Percentiles rank a stretch among this genome's conserved stretches.
Conservation (phyloP, 2,113 vertebrate genomes). For the Rhineura floridana region DNA sequence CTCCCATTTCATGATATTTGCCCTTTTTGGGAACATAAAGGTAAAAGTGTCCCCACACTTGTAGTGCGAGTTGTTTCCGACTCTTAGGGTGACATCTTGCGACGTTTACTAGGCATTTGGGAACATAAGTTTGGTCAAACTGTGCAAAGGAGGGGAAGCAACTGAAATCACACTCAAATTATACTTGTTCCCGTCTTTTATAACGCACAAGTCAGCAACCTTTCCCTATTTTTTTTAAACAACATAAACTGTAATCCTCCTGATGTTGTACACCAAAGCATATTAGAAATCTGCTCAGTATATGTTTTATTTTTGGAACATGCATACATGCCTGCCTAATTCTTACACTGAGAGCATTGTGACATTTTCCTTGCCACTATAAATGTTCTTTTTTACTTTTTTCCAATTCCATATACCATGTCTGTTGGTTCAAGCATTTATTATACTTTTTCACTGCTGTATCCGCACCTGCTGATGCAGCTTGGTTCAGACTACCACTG, state of each 20-base stretch:
- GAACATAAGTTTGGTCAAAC: constrained; percentile 65
- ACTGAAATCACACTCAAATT: constrained; percentile 71
- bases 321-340: constrained; percentile 50
- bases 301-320: constrained; percentile 66
- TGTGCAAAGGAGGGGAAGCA: constrained; percentile 72
- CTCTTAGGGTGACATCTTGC: no score
- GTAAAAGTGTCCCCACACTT: no score
- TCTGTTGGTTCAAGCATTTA: constrained; percentile 17
- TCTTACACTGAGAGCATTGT: constrained; percentile 53
- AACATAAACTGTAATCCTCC: constrained; percentile 38
- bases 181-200: constrained; percentile 35
- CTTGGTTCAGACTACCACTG: not conserved
- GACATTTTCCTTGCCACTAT: constrained; percentile 56
- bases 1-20: constrained; percentile 77
- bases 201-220: not conserved
- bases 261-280: constrained; percentile 53
- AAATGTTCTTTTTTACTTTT: constrained; percentile 34
- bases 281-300: constrained; percentile 64
- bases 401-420: constrained; percentile 12
- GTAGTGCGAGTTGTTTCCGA: no score
- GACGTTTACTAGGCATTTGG: no score
- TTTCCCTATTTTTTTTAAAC: not conserved
- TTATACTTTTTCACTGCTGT: constrained; percentile 6
- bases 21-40: no score
- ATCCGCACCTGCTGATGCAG: constrained; percentile 16